Conservation (phyloP, 1,140 invertebrate species). For the Pissodes strobi region DNA sequence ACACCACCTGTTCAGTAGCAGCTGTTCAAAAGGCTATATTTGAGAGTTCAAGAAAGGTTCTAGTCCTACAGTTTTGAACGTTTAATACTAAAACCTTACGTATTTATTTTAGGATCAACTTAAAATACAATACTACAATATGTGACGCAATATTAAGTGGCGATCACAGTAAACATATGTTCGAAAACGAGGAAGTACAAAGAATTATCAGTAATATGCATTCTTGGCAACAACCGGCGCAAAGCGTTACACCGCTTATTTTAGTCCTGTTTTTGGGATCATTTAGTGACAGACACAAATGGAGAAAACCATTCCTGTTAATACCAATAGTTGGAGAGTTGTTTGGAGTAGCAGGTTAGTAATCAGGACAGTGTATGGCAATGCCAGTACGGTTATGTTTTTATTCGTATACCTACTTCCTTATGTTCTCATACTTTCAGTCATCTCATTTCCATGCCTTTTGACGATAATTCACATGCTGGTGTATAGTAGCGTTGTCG, state of each 20-base stretch:
- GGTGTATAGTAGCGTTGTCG: too few species aligned
- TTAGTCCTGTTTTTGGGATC: constrained; percentile 65
- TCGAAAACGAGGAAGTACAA: constrained; percentile 46
- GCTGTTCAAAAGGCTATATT: too few species aligned
- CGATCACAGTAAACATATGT: constrained; percentile 40
- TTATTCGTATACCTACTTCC: too few species aligned
- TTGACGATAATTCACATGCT: too few species aligned
- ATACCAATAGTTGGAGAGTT: constrained; percentile 42
- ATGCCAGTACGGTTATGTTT: background rate
- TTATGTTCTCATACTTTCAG: too few species aligned
- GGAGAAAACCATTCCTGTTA: constrained; percentile 43
- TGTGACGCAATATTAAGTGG: constrained; percentile 57
- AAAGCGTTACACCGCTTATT: constrained; percentile 56
- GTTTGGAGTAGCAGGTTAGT: constrained; percentile 53
- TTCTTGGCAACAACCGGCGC: constrained; percentile 48
- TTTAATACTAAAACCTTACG: too few species aligned
- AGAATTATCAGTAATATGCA: constrained; percentile 46
- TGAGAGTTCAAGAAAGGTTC: too few species aligned
- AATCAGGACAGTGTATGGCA: too few species aligned
- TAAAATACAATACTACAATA: constrained; percentile 30
- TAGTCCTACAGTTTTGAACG: too few species aligned
- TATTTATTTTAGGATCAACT: constrained; percentile 32
- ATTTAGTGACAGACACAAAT: constrained; percentile 65
- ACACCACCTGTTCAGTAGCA: too few species aligned
- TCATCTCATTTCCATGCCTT: too few species aligned